Evolutionary conservation across 2,888 invertebrate species (phyloP), one percentile per base, ranked within the genome.

Genomic region (Cheilosia variabilis): DNA sequence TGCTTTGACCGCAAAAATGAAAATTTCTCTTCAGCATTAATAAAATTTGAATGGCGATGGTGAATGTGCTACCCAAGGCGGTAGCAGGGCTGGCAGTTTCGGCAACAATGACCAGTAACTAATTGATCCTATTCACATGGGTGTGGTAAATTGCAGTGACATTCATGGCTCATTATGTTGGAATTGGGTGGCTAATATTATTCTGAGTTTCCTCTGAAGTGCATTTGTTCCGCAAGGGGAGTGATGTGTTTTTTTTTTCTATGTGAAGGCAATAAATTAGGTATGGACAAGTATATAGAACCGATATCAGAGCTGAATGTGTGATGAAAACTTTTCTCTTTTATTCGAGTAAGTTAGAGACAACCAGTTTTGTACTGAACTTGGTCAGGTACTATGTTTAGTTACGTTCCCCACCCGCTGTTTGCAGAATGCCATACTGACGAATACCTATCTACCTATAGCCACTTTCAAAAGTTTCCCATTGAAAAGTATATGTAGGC

Each of bases 81-180:
- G 73, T 60, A 43, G 69, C 24, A 37, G 34, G 66, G 66, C 60
- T 60, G 60, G 43, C 66, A 47, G 58, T 60, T 68, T 65, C 34
- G 43, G 19, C 27, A 57, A 34, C 43, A 50, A 72, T 86, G 71
- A 80, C 86, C 86, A 80, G 86, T 72, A 86, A 81, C 86, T 86
- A 86, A 86, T 86, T 86, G 81, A 77, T 65, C 63, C 86, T 81
- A 86, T 81, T 86, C 81, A 86, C 52, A 62, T 45, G 71, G 76
- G 86, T 81, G 86, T 86, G 81, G 81, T 72, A 86, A 86, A 86
- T 86, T 81, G 86, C 53, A 53, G 81, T 80, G 76, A 86, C 81
- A 81, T 86, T 77, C 86, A 77, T 77, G 86, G 81, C 57, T 68
- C 81, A 86, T 86, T 86, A 81, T 72, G 45, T 24, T 45, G 24